A percentile compares a stretch with the other conserved stretches of the same genome.
Evolutionary conservation across 2,113 vertebrate genomes (phyloP).

Genomic region (Passer domesticus): DNA sequence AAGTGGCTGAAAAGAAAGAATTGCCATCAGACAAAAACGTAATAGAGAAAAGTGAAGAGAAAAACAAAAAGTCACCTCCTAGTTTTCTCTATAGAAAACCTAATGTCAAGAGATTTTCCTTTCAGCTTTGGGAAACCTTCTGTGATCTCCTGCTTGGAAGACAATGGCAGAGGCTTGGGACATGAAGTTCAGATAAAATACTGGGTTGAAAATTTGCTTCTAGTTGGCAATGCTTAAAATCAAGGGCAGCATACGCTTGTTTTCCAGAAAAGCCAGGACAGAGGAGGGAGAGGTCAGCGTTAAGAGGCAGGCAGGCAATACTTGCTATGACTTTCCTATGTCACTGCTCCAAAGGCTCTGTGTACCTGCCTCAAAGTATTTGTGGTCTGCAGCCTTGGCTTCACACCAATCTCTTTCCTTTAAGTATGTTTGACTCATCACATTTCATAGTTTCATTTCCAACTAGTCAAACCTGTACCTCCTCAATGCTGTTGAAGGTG

Average conservation of each 20-base stretch:
- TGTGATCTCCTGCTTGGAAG: fast-evolving
- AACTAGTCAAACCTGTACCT: slow-evolving; percentile 73
- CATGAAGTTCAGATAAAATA: neutral
- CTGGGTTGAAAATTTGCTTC: neutral
- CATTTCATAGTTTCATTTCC: slow-evolving; percentile 66
- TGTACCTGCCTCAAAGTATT: neutral
- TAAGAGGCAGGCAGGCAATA: neutral
- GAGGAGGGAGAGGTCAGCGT: neutral
- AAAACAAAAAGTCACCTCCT: no score
- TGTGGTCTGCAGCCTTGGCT: slow-evolving; percentile 44
- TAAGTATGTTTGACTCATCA: slow-evolving; percentile 70
- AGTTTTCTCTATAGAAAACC: neutral
- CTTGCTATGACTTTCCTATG: neutral
- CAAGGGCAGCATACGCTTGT: neutral
- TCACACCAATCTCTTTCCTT: slow-evolving; percentile 14
- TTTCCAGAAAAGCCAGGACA: neutral
- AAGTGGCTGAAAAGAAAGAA: neutral
- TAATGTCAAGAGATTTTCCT: neutral
- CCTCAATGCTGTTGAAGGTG: slow-evolving; percentile 52
- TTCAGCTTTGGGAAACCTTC: neutral
- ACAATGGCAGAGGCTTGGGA: neutral
- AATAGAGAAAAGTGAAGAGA: neutral
- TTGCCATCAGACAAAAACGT: neutral
- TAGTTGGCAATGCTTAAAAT: neutral
- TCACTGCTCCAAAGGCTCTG: neutral